Base-by-base conservation (phyloP, 2,113 vertebrate genomes). In the rabbit (Oryctolagus cuniculus) region DNA sequence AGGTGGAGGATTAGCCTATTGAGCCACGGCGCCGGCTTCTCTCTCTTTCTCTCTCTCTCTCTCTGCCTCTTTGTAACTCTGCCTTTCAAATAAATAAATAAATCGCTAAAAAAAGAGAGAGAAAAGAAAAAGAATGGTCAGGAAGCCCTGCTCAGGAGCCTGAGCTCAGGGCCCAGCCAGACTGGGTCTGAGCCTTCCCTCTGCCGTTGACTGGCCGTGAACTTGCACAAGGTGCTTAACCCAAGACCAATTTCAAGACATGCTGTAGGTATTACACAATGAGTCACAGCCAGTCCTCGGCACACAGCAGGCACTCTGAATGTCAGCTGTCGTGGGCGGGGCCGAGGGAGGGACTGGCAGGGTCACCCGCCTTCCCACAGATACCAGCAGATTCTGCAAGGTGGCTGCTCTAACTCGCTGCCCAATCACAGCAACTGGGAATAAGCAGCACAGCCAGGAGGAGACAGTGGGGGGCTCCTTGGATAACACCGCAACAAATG, bases 221-320 rank as follows among this genome's bases (percentile, higher is more conserved):
- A 24, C 31, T 5, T 3, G 34, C n/a, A n/a, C 31, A 31, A 34
- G 27, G 4, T 53, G 67, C 38, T 58, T 2, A 21, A 24, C 3
- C 53, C 19, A 5, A 74, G 58, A 44, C 31, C 8, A 4, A 22
- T 15, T 61, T 82, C 73, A n/a, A 38, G 72, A 13, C 3, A 15
- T 2, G 31, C 2, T 3, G 13, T 2, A 4, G 4, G 1, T 6
- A 27, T 25, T 4, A 12, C 5, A 69, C 10, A 1, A 16, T 1
- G 11, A 17, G 1, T 58, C 51, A 21, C 0, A 1, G 4, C 11
- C 2, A 24, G 67, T 4, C 67, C 55, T 49, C 1, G 16, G 77
- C 12, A 38, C 34, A 29, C 15, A 19, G 38, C 0, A 3, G 17
- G 29, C 34, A n/a, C 72, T 61, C 86, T 0, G 1, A 80, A 44